Evolutionary conservation across 2,113 vertebrate genomes (phyloP).

Genomic region (Corydoras maculifer): DNA sequence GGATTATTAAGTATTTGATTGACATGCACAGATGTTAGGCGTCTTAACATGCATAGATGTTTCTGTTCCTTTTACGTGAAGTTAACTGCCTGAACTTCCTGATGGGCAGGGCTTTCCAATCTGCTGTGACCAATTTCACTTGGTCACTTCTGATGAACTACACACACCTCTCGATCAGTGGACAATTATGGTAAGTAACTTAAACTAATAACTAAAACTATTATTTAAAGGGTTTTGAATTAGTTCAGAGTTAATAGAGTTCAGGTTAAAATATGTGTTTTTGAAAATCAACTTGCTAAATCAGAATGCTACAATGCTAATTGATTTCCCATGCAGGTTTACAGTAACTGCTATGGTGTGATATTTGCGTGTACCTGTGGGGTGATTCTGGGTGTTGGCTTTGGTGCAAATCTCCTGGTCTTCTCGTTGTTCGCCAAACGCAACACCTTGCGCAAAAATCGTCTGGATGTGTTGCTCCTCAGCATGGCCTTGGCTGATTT

Average conservation of each 20-base stretch:
- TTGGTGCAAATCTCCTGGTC: slow-evolving; percentile 65
- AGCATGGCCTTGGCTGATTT: slow-evolving; percentile 68
- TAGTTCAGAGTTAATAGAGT: not conserved
- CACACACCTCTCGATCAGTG: not conserved
- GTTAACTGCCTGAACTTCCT: slow-evolving; percentile 4
- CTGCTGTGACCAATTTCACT: not conserved
- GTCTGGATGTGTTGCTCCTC: slow-evolving; percentile 63
- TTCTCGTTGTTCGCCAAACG: slow-evolving; percentile 66
- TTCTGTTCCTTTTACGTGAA: slow-evolving; percentile 1
- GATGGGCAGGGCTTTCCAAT: not conserved
- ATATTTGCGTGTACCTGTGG: slow-evolving; percentile 65
- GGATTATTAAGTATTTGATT: no score
- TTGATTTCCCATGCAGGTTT: slow-evolving; percentile 23
- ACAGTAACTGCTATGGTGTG: slow-evolving; percentile 55
- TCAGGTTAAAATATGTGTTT: not conserved
- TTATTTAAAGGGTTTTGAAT: not conserved
- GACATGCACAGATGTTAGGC: no score
- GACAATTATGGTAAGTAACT: slow-evolving; percentile 33
- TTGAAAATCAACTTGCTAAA: not conserved
- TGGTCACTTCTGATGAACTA: not conserved
- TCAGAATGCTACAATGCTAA: not conserved
- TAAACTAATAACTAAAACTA: not conserved
- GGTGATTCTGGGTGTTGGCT: slow-evolving; percentile 62
- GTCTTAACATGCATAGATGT: not conserved
- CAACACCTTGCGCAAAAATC: slow-evolving; percentile 63